Evolutionary conservation across 1,140 invertebrate species (phyloP).

Genomic region (Drosophila subobscura): DNA sequence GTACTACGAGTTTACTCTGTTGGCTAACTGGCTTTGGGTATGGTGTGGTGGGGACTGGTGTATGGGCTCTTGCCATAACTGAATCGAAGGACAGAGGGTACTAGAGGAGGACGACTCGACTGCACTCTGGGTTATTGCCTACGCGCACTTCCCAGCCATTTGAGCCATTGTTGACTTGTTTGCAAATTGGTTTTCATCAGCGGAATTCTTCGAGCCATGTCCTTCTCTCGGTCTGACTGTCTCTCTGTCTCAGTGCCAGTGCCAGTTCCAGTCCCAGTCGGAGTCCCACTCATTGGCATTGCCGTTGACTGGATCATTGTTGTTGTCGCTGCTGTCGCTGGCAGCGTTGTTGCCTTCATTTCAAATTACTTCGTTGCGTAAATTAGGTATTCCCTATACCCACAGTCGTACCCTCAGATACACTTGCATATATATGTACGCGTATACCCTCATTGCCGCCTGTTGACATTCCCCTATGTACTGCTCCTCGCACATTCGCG

Average conservation of each 20-base stretch:
- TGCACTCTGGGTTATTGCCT: conserved; percentile 74
- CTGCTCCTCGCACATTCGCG: conserved; percentile 5
- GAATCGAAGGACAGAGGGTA: neutral
- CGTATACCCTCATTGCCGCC: neutral
- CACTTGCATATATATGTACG: too few species aligned
- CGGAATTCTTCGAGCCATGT: conserved; percentile 50
- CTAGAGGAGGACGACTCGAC: neutral
- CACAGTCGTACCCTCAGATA: neutral
- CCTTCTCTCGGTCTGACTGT: conserved; percentile 2
- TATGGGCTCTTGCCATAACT: conserved; percentile 31
- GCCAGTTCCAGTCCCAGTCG: neutral
- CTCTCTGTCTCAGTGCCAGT: neutral
- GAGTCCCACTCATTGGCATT: conserved; percentile 8
- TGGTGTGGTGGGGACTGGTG: neutral
- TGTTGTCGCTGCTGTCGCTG: conserved; percentile 34
- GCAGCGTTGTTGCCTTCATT: conserved; percentile 50
- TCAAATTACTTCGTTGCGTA: conserved; percentile 74
- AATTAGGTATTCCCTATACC: conserved; percentile 61
- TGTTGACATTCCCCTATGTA: conserved; percentile 32
- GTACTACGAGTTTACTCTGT: conserved; percentile 5
- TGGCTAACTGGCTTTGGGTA: conserved; percentile 39
- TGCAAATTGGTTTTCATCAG: conserved; percentile 76
- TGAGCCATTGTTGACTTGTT: conserved; percentile 73
- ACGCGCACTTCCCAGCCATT: conserved; percentile 54
- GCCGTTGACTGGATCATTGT: conserved; percentile 14